Base-by-base conservation (phyloP, 2,797 vertebrate genomes). In the Enteromius trimaculatus region DNA sequence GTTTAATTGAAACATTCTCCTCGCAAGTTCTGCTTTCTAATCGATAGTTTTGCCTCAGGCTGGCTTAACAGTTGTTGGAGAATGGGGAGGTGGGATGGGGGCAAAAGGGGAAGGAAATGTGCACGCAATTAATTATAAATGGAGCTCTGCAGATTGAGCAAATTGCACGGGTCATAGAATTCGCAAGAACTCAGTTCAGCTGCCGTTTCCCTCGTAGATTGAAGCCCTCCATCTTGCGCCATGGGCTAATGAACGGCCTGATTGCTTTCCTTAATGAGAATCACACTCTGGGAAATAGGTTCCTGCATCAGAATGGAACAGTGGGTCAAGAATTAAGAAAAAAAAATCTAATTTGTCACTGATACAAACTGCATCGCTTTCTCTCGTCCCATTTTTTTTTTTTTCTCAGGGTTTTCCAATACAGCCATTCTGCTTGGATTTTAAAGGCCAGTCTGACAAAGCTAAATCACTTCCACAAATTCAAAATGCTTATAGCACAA, bases 1-100 rank as follows among this genome's bases (percentile, higher is more conserved):
- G 60, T 83, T 89, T 93, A 93, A 93, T 92, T 91, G 88, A 89
- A 92, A 89, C 88, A 86, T 85, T 69, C 85, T 89, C 89, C 72
- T 1, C 80, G 84, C 80, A 83, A 77, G 78, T 84, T 82, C 51
- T 87, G 83, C 88, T 77, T 88, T 82, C 58, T 80, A 90, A 89
- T 90, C 89, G 76, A 87, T 90, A 85, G 53, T n/a, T 53, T 62
- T 72, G 74, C 87, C 79, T 51, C 72, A 44, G 86, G 87, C 82
- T 82, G 78, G 44, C 29, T 86, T 86, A 71, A 78, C 77, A 84
- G 55, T 76, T 58, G 42, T 72, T 65, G 37, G 64, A 76, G 77
- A 78, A 86, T 26, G 39, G 80, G 49, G 47, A 79, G 72, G 51
- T 71, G 68, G 21, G 19, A 60, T 65, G 74, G 68, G 53, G 51